Base-by-base conservation (phyloP, 1,140 invertebrate genomes). In the Brachystomella parvula region DNA sequence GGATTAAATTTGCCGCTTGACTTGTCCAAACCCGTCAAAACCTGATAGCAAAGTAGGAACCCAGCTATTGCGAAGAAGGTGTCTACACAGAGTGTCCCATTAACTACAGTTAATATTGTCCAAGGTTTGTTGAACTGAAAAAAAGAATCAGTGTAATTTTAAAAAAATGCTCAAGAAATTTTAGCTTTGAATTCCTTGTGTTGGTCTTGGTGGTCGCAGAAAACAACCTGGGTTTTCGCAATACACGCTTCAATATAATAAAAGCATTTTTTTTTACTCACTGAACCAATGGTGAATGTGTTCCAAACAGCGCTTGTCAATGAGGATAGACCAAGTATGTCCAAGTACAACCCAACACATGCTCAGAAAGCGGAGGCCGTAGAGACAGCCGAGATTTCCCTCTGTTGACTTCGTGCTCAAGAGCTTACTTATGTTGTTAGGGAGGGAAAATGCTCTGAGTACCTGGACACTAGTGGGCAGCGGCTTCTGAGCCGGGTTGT, bases 61-160 rank as follows among this genome's bases (percentile, higher is more conserved):
- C 83, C 83, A 73, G 80, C 82, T n/a, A 84, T 74, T 3, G 80
- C 68, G 19, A 84, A 80, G 74, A 85, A 84, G 3, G 83, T 82
- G 68, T 83, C 82, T 29, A 85, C 78, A 49, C 81, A 58, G 64
- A 82, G 72, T 60, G 75, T 68, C 35, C 74, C 68, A 30, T 74
- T 60, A 2, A 75, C 31, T 59, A 72, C 69, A 0, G 73, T 64
- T 19, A 61, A n/a, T 0, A 68, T 61, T 17, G 62, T 39, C 56
- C 31, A 61, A 60, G 66, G 32, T 26, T 44, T 39, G 21, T 64
- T 53, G 29, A 68, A n/a, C 66, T 68, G 26, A 44, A 24, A 60
- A 12, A 32, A 62, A 19, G 35, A 56, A 56, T 9, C 12, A 12
- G 53, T 9, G 53, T 15, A 61, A 56, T 9, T 61, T 61, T n/a